Base-by-base conservation (phyloP, 2,797 vertebrate species). In the Sitta carolinensis region DNA sequence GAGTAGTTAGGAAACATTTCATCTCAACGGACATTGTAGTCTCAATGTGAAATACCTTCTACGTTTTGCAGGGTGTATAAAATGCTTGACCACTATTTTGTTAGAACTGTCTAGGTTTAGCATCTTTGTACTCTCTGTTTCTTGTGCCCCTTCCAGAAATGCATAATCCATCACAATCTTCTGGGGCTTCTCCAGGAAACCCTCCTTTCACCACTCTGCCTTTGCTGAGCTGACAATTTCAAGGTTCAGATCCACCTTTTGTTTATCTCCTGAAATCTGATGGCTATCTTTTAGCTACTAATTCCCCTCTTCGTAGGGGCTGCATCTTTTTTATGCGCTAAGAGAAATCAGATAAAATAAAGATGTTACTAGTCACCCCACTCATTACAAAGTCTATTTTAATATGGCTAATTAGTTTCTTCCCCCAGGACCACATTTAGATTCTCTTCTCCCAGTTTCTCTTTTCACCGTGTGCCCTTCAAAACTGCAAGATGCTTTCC, bases 331-430 rank as follows among this genome's bases (percentile, higher is more conserved):
- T 67, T 59, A 95, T 8, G 74, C 50, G 83, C 91, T 96, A 96
- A 90, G 95, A 96, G 87, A 96, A 95, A 96, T 91, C 50, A 94
- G 80, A 92, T 90, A 87, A 92, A 95, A 87, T 36, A 84, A 94
- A 86, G 18, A 93, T 11, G 85, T 93, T 94, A 96, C 89, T 43
- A 43, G 45, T 51, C 67, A 76, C 61, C 36, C 58, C 64, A 50
- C 52, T 82, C 50, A 59, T 70, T 69, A 54, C 29, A 68, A 93
- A 64, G 57, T 74, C 72, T 57, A 52, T 75, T 91, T 88, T 50
- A 76, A 76, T 54, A 62, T 50, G n/a, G 73, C 69, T 76, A 93
- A 93, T 54, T 81, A 79, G 48, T 50, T 94, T 90, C 82, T 83
- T 93, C 68, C 54, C 72, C 92, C 59, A 21, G n/a, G 40, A 89